phyloP scores from a whole-genome alignment of 1,140 invertebrate species.

The Lineus longissimus region DNA sequence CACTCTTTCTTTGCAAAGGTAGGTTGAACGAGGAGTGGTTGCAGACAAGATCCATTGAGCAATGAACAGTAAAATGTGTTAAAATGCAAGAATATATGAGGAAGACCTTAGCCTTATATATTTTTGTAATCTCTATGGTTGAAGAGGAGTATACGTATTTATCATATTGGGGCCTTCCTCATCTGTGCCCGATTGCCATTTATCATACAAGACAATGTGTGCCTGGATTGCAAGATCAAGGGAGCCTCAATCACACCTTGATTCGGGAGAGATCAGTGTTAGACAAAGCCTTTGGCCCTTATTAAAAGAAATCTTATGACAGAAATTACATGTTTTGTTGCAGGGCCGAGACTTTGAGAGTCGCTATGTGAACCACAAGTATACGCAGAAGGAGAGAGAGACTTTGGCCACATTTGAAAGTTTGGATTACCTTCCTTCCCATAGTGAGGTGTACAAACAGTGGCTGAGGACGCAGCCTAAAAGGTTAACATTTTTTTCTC shows the following conservation, averaged over 20 bases:
- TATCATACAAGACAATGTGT: no score
- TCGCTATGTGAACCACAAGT: constrained; percentile 49
- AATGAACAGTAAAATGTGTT: background rate
- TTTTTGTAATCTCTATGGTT: background rate
- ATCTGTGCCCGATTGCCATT: no score
- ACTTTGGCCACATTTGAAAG: constrained; percentile 51
- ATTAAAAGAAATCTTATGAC: no score
- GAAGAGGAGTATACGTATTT: background rate
- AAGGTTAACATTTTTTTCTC: constrained; percentile 11
- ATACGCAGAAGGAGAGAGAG: constrained; percentile 50
- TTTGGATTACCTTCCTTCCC: constrained; percentile 53
- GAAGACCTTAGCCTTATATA: no score
- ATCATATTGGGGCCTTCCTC: no score
- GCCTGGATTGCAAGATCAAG: no score
- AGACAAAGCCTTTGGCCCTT: no score
- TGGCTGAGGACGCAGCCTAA: constrained; percentile 48
- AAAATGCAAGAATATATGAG: background rate
- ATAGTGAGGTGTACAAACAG: constrained; percentile 51
- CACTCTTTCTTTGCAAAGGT: constrained; percentile 26
- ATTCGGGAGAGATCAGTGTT: no score
- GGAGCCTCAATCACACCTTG: no score
- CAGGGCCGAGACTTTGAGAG: constrained; percentile 50
- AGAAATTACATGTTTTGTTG: no score
- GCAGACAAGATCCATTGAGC: background rate
- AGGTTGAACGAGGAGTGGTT: background rate